Conservation (phyloP, 2,797 vertebrate genomes). For the Lacerta agilis region DNA sequence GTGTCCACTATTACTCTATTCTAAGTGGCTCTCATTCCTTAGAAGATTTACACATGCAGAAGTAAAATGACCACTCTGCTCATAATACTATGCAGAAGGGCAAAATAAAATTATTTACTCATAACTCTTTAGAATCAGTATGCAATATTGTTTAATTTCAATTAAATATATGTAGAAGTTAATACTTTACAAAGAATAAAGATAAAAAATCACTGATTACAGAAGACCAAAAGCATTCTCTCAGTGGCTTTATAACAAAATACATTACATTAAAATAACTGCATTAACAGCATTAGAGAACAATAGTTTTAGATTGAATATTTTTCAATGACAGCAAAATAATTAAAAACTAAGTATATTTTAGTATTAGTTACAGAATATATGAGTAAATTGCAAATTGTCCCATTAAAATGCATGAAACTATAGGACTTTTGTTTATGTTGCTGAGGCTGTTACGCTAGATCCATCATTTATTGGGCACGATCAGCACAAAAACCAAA, state of each 20-base stretch:
- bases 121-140: neutral
- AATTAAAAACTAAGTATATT: neutral
- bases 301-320: neutral
- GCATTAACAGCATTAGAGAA: neutral
- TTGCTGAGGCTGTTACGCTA: neutral
- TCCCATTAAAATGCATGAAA: constrained; percentile 1
- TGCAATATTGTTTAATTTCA: constrained; percentile 5
- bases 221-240: neutral
- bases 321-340: neutral
- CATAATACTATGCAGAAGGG: neutral
- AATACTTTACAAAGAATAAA: neutral
- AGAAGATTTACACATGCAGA: neutral
- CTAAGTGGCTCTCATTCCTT: neutral
- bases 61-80: neutral
- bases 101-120: neutral
- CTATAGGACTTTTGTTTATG: neutral
- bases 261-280: neutral
- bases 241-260: neutral
- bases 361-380: neutral
- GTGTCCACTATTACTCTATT: neutral
- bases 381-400: neutral
- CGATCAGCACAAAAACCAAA: neutral
- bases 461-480: neutral
- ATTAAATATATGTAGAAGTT: neutral
- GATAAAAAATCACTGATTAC: neutral